Conservation (phyloP, 1,140 invertebrate genomes). For the Halyomorpha halys region DNA sequence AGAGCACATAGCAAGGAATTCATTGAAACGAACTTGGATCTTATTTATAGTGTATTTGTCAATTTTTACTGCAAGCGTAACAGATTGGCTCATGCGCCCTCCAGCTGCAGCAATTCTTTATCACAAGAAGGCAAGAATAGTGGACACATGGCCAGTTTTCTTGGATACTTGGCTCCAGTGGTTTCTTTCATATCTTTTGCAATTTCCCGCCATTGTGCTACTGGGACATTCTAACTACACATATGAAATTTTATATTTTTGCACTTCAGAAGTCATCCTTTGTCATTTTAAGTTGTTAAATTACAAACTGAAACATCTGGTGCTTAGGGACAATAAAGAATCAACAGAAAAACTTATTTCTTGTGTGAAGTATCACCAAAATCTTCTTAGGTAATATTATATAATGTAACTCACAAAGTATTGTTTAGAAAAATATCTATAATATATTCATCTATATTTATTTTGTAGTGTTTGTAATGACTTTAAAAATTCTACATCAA, state of each 20-base stretch:
- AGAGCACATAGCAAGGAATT: not conserved
- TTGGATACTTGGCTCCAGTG: slow-evolving; percentile 19
- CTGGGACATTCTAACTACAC: not conserved
- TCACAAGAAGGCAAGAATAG: slow-evolving; percentile 9
- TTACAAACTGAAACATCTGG: not conserved
- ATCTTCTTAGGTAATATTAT: not conserved
- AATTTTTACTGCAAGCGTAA: not conserved
- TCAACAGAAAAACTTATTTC: not conserved
- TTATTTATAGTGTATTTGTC: not conserved
- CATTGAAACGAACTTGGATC: not conserved
- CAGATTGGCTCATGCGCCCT: not conserved
- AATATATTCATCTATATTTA: too few relatives aligned
- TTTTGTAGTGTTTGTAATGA: not conserved
- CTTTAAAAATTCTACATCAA: not conserved
- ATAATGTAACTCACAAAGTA: too few relatives aligned
- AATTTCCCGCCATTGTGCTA: not conserved
- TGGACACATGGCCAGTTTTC: slow-evolving; percentile 17
- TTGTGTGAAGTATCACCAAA: not conserved
- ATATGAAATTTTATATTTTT: not conserved
- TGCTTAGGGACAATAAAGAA: not conserved
- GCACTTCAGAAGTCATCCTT: not conserved
- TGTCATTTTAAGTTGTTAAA: not conserved
- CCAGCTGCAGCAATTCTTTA: not conserved
- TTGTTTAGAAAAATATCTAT: too few relatives aligned
- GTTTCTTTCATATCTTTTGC: slow-evolving; percentile 14